A percentile compares a stretch with the other conserved stretches of the same genome.
These are phyloP conservation scores for Coptodon rendalli DNA, from an alignment of 2,113 vertebrate species.

Conservation along the genomic window DNA sequence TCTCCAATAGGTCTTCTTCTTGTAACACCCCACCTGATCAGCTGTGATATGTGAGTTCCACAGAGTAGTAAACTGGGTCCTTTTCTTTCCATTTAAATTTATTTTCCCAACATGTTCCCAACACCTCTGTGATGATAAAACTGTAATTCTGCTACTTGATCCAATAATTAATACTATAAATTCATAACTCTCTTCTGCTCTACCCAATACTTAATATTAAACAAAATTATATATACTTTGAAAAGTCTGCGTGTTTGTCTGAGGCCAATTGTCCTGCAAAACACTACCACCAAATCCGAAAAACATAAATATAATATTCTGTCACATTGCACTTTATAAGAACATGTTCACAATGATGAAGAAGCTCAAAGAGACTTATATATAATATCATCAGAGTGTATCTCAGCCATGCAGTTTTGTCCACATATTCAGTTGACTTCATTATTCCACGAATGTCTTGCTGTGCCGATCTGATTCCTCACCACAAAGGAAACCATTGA, in stretches of 20 bases:
- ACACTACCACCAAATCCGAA: not conserved
- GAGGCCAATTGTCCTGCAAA: not conserved
- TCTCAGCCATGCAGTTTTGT: not conserved
- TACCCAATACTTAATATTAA: not conserved
- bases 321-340: not conserved
- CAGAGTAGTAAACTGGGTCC: too few relatives aligned
- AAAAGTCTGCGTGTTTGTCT: not conserved
- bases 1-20: not conserved
- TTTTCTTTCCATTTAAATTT: not conserved
- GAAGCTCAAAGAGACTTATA: not conserved
- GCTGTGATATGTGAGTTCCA: not conserved
- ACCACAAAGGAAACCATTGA: not conserved
- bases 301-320: not conserved
- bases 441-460: not conserved
- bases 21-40: not conserved
- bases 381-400: not conserved
- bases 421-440: not conserved
- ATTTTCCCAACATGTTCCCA: not conserved
- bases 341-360: not conserved
- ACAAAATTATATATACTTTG: not conserved
- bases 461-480: not conserved
- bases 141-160: not conserved
- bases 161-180: not conserved
- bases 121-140: rapidly evolving
- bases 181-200: not conserved